Evolutionary conservation across 2,888 invertebrate genomes (phyloP), one percentile per base, ranked within the genome.

Genomic region (Lasioglossum oenotherae): DNA sequence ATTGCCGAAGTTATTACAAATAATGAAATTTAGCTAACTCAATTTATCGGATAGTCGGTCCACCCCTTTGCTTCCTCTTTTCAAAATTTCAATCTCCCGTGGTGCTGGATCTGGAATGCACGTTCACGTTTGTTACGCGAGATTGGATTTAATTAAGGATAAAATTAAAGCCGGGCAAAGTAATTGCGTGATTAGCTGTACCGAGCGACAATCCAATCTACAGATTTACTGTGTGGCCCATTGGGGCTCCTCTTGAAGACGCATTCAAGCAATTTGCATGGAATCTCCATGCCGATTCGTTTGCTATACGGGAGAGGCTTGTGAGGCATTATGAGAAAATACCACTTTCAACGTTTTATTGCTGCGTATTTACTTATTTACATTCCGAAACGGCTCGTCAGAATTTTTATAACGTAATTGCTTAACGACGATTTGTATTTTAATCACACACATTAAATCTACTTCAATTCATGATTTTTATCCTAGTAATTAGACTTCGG

Each of bases 71-170:
- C 60, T 83, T 79, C 75, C 84, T 81, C 89, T 82, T 88, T 85
- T 84, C 80, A 75, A 85, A 82, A 85, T 82, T 89, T 78, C 73
- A 49, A 78, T 74, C 79, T 81, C 78, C 76, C 80, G 74, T 38
- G 71, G 80, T 44, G 67, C 44, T 49, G 75, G 67, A 57, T 53
- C 27, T 41, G 80, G 74, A 57, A 85, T 71, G 72, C 81, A 82
- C 81, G 80, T 67, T 80, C 82, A 71, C 89, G 87, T 92, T 92
- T 92, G 91, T 92, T 86, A 88, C 90, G 84, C 86, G 89, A 85
- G 91, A 94, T 94, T 94, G 93, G 92, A 94, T 94, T 94, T 93
- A 94, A 94, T 94, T 94, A 94, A 93, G 94, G 92, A 93, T 93
- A 93, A 93, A 94, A 94, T 94, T 93, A 94, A 93, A 92, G 92